These are phyloP conservation scores for Scatophagus argus DNA, from an alignment of 2,113 vertebrate species.

Conservation along the genomic window DNA sequence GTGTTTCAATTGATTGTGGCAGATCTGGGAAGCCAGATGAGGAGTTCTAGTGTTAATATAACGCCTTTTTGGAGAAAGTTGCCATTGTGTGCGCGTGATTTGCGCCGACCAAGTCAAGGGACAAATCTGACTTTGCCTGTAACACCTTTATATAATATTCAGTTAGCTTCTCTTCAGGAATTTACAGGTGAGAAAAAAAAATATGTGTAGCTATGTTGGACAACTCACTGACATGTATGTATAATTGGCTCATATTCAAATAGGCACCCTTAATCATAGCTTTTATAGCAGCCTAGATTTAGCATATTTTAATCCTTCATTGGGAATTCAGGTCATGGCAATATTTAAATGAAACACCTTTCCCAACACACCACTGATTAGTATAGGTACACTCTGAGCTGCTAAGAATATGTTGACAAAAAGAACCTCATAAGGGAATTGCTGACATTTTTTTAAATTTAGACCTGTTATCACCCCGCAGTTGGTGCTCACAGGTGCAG, in stretches of 20 bases:
- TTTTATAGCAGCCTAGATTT: constrained; percentile 38
- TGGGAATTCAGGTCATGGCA: constrained; percentile 17
- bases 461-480: background rate
- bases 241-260: constrained; percentile 37
- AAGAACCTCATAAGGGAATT: background rate
- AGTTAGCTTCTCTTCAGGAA: background rate
- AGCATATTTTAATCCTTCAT: constrained; percentile 38
- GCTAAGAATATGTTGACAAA: constrained; percentile 26
- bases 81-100: constrained; percentile 2
- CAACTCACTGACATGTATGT: background rate
- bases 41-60: constrained; percentile 21
- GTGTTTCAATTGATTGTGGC: constrained; percentile 47
- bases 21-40: constrained; percentile 27
- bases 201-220: background rate
- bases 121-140: background rate
- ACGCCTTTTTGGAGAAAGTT: background rate
- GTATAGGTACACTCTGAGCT: constrained; percentile 9
- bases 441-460: constrained; percentile 4
- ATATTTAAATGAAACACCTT: constrained; percentile 32
- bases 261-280: constrained; percentile 12
- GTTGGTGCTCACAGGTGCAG: constrained; percentile 8
- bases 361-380: constrained; percentile 7
- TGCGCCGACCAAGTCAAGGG: background rate
- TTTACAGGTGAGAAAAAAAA: background rate
- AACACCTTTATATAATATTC: background rate